Percentiles rank a stretch among this genome's conserved stretches.
These are phyloP conservation scores for Paradoxurus hermaphroditus DNA, from an alignment of 2,113 vertebrate genomes.

Conservation along the genomic window DNA sequence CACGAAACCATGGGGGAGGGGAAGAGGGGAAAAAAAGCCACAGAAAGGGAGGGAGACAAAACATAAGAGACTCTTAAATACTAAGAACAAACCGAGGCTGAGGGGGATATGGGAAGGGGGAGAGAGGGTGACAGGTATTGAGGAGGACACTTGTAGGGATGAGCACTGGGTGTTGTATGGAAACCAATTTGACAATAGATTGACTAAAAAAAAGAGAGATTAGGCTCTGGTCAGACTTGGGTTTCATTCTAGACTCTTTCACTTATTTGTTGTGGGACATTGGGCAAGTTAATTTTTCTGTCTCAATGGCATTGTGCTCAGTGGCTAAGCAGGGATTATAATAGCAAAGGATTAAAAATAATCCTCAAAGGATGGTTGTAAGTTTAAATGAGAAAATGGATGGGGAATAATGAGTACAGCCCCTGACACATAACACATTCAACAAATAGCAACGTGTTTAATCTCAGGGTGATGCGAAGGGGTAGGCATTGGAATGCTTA, in stretches of 20 bases:
- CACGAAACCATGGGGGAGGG: too few relatives aligned
- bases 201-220: too few relatives aligned
- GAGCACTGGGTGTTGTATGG: too few relatives aligned
- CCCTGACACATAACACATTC: background rate
- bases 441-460: background rate
- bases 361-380: background rate
- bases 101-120: too few relatives aligned
- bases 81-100: too few relatives aligned
- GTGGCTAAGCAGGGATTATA: background rate
- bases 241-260: background rate
- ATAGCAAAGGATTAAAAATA: too few relatives aligned
- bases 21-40: too few relatives aligned
- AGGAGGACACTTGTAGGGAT: too few relatives aligned
- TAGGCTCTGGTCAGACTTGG: background rate
- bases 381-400: background rate
- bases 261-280: background rate
- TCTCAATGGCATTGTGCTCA: background rate
- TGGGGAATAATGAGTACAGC: background rate
- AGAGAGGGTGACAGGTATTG: too few relatives aligned
- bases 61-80: too few relatives aligned
- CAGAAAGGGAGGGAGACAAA: too few relatives aligned
- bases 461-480: background rate
- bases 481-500: background rate
- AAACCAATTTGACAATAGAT: too few relatives aligned
- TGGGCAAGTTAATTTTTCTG: background rate